These are phyloP conservation scores for Aegypius monachus DNA, from an alignment of 2,113 vertebrate genomes.

Conservation along the genomic window DNA sequence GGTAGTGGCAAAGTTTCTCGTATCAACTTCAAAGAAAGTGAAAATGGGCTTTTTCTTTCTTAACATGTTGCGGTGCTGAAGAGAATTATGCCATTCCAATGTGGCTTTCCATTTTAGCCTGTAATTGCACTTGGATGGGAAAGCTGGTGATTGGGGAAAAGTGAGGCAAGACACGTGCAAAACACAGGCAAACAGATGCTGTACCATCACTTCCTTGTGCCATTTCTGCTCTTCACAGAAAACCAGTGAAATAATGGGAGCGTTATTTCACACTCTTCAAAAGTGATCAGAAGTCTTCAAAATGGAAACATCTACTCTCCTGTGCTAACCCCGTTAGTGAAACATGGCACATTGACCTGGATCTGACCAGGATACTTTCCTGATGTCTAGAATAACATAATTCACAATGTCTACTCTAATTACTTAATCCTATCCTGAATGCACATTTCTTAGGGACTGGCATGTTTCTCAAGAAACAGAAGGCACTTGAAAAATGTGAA, in stretches of 20 bases:
- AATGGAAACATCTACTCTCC: neutral
- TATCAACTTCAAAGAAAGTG: neutral
- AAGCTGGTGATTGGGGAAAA: neutral
- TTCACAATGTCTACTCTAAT: neutral
- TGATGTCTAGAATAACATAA: neutral
- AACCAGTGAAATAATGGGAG: too few relatives aligned
- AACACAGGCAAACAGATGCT: neutral
- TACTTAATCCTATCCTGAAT: neutral
- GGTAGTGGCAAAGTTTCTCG: neutral
- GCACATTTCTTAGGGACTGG: neutral
- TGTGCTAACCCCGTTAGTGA: neutral
- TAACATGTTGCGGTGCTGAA: conserved; percentile 9
- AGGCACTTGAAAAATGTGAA: neutral
- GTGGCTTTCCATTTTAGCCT: neutral
- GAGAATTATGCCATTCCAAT: neutral
- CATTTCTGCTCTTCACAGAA: neutral
- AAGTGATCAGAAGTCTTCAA: neutral
- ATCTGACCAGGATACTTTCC: neutral
- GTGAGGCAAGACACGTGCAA: neutral
- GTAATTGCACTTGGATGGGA: conserved; percentile 5
- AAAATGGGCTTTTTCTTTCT: conserved; percentile 10
- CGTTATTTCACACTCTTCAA: neutral
- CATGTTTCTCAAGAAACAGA: neutral
- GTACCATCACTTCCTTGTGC: neutral
- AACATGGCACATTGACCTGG: neutral